A percentile compares a stretch with the other conserved stretches of the same genome.
Conservation (phyloP, 2,888 invertebrate genomes). For the Melieria picta region DNA sequence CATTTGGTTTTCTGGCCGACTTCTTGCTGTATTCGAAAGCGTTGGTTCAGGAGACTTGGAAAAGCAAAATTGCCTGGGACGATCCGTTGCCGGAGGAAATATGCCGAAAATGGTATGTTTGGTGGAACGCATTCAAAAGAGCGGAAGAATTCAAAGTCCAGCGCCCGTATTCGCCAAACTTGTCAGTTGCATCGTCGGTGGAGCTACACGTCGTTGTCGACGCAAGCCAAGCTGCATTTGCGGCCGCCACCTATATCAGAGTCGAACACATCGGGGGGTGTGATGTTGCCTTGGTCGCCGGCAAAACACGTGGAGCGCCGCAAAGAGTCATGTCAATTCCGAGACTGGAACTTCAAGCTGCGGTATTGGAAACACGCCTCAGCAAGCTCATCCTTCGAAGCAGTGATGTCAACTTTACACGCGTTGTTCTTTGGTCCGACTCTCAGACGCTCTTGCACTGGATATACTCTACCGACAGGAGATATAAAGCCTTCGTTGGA, state of each 20-base stretch:
- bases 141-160: no score
- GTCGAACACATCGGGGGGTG: no score
- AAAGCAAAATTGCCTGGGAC: no score
- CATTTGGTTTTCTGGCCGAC: constrained; percentile 5
- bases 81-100: no score
- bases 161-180: background rate
- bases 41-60: constrained; percentile 7
- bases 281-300: background rate
- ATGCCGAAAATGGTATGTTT: no score
- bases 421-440: constrained; percentile 34
- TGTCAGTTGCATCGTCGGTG: background rate
- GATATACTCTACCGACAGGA: constrained; percentile 35
- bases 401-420: constrained; percentile 18
- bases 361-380: background rate
- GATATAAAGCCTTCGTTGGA: constrained; percentile 45
- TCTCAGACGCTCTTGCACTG: constrained; percentile 35
- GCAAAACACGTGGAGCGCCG: constrained; percentile 2
- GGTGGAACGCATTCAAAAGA: no score
- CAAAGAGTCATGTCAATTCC: background rate
- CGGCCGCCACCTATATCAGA: constrained; percentile 14
- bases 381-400: background rate
- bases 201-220: constrained; percentile 8
- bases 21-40: background rate
- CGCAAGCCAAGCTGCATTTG: constrained; percentile 11
- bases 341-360: constrained; percentile 3